These are phyloP conservation scores for Metaphire vulgaris DNA, from an alignment of 1,140 invertebrate genomes.

Conservation along the genomic window DNA sequence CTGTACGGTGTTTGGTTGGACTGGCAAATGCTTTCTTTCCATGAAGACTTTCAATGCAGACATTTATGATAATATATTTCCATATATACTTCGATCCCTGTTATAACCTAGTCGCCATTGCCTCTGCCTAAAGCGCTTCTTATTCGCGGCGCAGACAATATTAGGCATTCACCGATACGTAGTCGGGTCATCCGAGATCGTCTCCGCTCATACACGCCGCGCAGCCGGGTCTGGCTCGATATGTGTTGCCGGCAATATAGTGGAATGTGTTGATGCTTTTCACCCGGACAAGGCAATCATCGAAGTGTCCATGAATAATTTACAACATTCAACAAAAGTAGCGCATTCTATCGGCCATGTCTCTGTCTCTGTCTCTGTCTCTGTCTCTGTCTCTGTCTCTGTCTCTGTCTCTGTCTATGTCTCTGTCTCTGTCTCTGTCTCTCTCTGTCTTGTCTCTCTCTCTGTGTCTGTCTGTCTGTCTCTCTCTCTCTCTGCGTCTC, in stretches of 20 bases:
- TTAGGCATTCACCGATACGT: too few species aligned
- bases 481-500: slow-evolving; percentile 17
- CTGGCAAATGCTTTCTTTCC: too few species aligned
- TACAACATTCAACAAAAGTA: too few species aligned
- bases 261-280: background rate
- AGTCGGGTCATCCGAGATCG: too few species aligned
- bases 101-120: background rate
- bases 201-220: background rate
- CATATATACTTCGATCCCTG: background rate
- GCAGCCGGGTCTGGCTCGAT: background rate
- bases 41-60: too few species aligned
- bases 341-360: slow-evolving; percentile 28
- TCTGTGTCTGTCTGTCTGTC: background rate
- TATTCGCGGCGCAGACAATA: too few species aligned
- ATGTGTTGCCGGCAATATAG: background rate
- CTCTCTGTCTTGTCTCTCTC: slow-evolving; percentile 10
- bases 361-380: slow-evolving; percentile 32
- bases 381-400: slow-evolving; percentile 32
- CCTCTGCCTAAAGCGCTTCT: too few species aligned
- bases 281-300: background rate
- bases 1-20: too few species aligned
- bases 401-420: slow-evolving; percentile 27
- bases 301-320: background rate
- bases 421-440: slow-evolving; percentile 26
- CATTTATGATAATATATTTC: background rate